Base-by-base conservation (phyloP, 2,888 invertebrate species). In the Netelia fuscicornis region DNA sequence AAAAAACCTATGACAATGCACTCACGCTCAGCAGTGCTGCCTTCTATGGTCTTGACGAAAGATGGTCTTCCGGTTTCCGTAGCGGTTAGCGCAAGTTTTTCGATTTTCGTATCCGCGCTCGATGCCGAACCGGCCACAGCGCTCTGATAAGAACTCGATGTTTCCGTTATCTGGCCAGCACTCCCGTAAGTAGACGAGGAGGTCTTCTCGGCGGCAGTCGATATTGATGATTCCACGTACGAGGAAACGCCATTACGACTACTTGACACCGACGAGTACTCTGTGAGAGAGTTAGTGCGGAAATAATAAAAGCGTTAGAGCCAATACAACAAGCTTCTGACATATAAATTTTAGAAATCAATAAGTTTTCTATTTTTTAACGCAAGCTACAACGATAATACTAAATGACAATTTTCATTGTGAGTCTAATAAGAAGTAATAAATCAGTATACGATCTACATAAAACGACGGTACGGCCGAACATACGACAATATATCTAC, bases 1-100 rank as follows among this genome's bases (percentile, higher is more conserved):
- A 65, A 65, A 65, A 78, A 70, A 23, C 20, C 25, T 17, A 67
- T 5, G 42, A 56, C 1, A 9, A 25, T 37, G 60, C 20, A 96
- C 97, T 97, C 95, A 97, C 97, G 96, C 95, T 97, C 97, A 88
- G 97, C 96, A 91, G 96, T 96, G 88, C 95, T 95, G 90, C 97
- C 97, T 92, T 96, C 96, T 83, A 98, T 95, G 65, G 97, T 97
- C 93, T 96, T 97, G 37, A 95, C 94, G 91, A 98, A 97, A 77
- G 95, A 94, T 1, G 97, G 97, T 89, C 95, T 96, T 84, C 96
- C 96, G 81, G 95, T 95, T 48, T 90, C 92, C 20, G 82, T 90
- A 88, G 93, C 89, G 84, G 92, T 85, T 75, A 88, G 76, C 1
- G 90, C 86, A 13, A 92, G 74, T 79, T 86, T 91, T 5, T 90